These are phyloP conservation scores for Pitta sordida DNA, from an alignment of 2,113 vertebrate genomes.

Conservation along the genomic window DNA sequence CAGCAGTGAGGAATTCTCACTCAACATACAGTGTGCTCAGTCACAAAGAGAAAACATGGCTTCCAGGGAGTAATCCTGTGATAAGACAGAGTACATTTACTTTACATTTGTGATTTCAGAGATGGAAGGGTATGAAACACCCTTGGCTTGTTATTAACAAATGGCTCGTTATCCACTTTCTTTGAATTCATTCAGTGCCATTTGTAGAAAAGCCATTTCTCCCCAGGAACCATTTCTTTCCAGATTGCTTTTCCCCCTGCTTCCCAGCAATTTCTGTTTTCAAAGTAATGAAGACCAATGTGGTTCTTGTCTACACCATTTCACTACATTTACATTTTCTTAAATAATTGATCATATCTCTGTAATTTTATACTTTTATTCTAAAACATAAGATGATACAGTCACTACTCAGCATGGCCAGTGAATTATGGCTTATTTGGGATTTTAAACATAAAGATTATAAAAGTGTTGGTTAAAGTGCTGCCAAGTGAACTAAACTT, in stretches of 20 bases:
- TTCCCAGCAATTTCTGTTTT: constrained; percentile 61
- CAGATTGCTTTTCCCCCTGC: background rate
- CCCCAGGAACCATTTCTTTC: constrained; percentile 19
- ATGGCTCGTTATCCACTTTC: constrained; percentile 12
- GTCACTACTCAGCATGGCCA: constrained; percentile 52
- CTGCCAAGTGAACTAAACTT: constrained; percentile 71
- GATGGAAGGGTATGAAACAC: constrained; percentile 1
- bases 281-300: constrained; percentile 32
- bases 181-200: constrained; percentile 3
- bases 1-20: background rate
- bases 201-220: constrained; percentile 38
- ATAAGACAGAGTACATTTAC: background rate
- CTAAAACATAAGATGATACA: constrained; percentile 64
- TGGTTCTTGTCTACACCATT: constrained; percentile 30
- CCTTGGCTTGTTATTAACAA: constrained; percentile 29
- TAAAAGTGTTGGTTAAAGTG: constrained; percentile 54
- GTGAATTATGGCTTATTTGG: constrained; percentile 70
- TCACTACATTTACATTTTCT: constrained; percentile 38
- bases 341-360: constrained; percentile 67
- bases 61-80: background rate
- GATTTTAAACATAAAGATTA: constrained; percentile 71
- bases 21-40: background rate
- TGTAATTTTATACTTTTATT: constrained; percentile 67
- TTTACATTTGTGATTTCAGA: constrained; percentile 20
- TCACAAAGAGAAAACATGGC: background rate